Base-by-base conservation (phyloP, 2,113 vertebrate species). In the Grammomys dolichurus region DNA sequence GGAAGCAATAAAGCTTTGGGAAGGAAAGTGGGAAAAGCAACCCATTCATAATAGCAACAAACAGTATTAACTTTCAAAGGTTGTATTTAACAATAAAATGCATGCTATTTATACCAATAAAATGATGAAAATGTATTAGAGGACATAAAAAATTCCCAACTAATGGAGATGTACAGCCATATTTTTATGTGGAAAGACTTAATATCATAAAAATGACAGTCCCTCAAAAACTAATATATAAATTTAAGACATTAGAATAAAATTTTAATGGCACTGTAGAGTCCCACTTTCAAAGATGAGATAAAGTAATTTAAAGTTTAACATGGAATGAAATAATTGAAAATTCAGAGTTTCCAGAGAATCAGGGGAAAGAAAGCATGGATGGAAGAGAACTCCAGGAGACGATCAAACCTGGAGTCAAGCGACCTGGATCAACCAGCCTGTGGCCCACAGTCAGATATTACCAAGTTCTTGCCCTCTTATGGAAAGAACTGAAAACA, bases 1-100 rank as follows among this genome's bases (percentile, higher is more conserved):
- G 70, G 56, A 88, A 78, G 31, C 76, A 93, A 91, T 95, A 95
- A 96, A 94, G 43, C 89, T 95, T 89, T 95, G 51, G n/a, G 70
- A 90, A 91, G 8, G 70, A 33, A 93, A 90, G 54, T 88, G 26
- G 36, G 69, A 84, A 72, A 67, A 77, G 75, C 14, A 43, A 1
- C 3, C 31, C n/a, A 67, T 96, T 94, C 22, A 63, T 77, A 94
- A 87, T 77, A 87, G 36, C 51, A 90, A 43, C 19, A 82, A 72
- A 82, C 72, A 63, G 24, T 12, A 63, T 75, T 56, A 43, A 28
- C 60, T 81, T 84, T 73, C 82, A 72, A 56, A 75, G 76, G 54
- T 54, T 58, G 14, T 19, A 87, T 87, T 95, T 94, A 96, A 72
- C 40, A 93, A 91, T 65, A 56, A 93, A 96, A 88, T n/a, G 60